Percentiles rank a stretch among this genome's conserved stretches.
phyloP scores from a whole-genome alignment of 1,140 invertebrate genomes.

The Adelges cooleyi region DNA sequence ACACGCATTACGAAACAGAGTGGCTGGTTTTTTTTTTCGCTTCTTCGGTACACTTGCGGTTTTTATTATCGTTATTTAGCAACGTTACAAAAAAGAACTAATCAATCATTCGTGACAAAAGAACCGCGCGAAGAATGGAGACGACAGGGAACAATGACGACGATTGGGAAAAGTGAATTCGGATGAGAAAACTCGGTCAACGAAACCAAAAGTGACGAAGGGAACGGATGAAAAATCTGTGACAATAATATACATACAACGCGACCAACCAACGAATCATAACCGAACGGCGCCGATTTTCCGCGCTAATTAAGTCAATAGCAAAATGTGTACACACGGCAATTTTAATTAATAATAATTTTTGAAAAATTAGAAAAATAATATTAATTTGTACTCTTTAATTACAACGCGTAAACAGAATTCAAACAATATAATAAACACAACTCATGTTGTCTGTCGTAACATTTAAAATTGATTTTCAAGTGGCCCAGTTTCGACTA shows the following conservation, averaged over 20 bases:
- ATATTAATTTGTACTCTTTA: no score
- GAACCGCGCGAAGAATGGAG: conserved; percentile 26
- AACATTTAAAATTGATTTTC: no score
- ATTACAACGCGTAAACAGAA: no score
- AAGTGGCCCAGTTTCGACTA: no score
- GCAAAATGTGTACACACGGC: no score
- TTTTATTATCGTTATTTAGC: neutral
- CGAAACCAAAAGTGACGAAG: conserved; percentile 19
- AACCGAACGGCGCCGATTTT: no score
- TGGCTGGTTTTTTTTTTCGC: neutral
- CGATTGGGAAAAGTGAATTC: conserved; percentile 27
- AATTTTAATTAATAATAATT: no score
- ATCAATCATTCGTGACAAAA: conserved; percentile 28
- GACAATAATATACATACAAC: neutral
- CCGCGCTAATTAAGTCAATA: no score
- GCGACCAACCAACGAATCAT: no score
- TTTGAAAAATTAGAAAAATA: no score
- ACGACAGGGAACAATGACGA: conserved; percentile 3
- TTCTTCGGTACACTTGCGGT: conserved; percentile 22
- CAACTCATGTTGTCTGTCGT: no score
- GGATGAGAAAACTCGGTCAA: conserved; percentile 28
- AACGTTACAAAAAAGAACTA: neutral
- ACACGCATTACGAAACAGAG: neutral
- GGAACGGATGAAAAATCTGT: neutral
- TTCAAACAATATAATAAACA: no score